Evolutionary conservation across 2,797 vertebrate genomes (phyloP).

Genomic region (Gambelia wislizenii): DNA sequence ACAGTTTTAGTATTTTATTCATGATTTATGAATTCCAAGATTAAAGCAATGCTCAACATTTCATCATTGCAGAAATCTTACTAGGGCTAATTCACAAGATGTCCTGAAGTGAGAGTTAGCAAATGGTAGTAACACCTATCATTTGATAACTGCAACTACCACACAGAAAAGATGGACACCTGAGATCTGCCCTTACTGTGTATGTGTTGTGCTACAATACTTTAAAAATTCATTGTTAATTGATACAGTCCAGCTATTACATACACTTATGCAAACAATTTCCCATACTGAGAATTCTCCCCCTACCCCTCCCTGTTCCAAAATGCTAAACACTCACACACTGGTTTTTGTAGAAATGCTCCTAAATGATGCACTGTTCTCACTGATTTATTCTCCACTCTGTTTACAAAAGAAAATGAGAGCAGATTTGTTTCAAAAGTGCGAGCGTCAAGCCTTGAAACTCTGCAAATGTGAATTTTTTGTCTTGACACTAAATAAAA

Average conservation of each 20-base stretch:
- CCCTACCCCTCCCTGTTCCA: slow-evolving; percentile 52
- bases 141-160: slow-evolving; percentile 11
- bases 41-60: slow-evolving; percentile 25
- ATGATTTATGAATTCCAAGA: slow-evolving; percentile 69
- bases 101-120: background rate
- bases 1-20: slow-evolving; percentile 45
- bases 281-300: slow-evolving; percentile 15
- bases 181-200: slow-evolving; percentile 26
- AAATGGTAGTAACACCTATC: slow-evolving; percentile 8
- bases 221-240: slow-evolving; percentile 9
- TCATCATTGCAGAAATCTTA: slow-evolving; percentile 12
- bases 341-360: slow-evolving; percentile 63
- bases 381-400: slow-evolving; percentile 66
- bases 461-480: slow-evolving; percentile 39
- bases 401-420: slow-evolving; percentile 70
- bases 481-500: background rate
- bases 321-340: slow-evolving; percentile 64
- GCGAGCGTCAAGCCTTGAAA: slow-evolving; percentile 52
- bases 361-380: slow-evolving; percentile 57
- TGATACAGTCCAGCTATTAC: slow-evolving; percentile 24
- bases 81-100: slow-evolving; percentile 17
- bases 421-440: slow-evolving; percentile 55
- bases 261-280: slow-evolving; percentile 28
- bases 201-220: background rate
- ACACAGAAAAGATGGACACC: background rate